Conservation (phyloP, 1,140 invertebrate species). For the Sminthurinus signatus region DNA sequence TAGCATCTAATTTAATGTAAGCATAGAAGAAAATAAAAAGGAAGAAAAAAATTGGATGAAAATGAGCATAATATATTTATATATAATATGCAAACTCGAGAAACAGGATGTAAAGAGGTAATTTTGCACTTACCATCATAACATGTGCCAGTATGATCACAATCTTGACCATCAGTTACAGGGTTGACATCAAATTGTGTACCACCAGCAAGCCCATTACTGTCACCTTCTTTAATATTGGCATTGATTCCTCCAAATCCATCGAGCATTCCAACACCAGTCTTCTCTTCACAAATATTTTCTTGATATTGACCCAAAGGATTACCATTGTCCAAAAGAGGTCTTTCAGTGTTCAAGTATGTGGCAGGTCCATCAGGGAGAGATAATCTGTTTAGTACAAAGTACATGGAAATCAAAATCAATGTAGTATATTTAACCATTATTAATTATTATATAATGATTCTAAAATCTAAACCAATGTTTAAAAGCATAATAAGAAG, state of each 20-base stretch:
- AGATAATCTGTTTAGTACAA: too few species aligned
- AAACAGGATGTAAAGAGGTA: not conserved
- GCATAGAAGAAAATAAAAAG: too few species aligned
- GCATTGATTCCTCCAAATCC: not conserved
- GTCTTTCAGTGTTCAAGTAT: constrained; percentile 76
- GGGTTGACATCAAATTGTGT: constrained; percentile 33
- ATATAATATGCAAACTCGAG: too few species aligned
- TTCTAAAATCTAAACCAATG: too few species aligned
- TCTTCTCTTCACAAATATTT: constrained; percentile 66
- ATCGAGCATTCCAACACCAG: not conserved
- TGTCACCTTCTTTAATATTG: not conserved
- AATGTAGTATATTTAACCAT: too few species aligned
- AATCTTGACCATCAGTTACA: constrained; percentile 55
- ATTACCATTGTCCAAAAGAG: constrained; percentile 83
- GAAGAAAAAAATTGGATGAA: too few species aligned
- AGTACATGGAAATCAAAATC: too few species aligned
- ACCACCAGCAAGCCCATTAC: constrained; percentile 17
- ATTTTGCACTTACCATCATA: constrained; percentile 67
- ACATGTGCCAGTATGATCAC: constrained; percentile 88
- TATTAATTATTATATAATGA: too few species aligned
- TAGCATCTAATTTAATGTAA: too few species aligned
- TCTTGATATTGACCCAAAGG: constrained; percentile 82
- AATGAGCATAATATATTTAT: too few species aligned
- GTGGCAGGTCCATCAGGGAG: constrained; percentile 84
- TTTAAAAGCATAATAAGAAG: too few species aligned